A percentile compares a stretch with the other conserved stretches of the same genome.
Conservation (phyloP, 2,888 invertebrate genomes). For the Salticus scenicus region DNA sequence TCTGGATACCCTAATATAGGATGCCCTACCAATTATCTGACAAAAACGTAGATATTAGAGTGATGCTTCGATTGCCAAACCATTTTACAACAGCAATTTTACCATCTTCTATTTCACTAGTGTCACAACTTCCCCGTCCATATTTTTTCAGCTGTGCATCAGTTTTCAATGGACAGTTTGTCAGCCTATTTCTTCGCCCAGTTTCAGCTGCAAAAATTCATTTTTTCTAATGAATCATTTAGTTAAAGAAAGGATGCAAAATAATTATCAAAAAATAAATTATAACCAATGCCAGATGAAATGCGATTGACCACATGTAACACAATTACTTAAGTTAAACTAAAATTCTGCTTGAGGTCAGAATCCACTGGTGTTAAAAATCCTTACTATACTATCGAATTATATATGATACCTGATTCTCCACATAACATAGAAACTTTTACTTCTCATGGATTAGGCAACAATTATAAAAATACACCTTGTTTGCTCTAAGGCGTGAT, state of each 20-base stretch:
- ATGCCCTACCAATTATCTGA: background rate
- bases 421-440: too few relatives aligned
- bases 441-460: background rate
- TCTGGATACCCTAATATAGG: background rate
- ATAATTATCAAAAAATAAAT: constrained; percentile 14
- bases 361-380: background rate
- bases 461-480: too few relatives aligned
- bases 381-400: constrained; percentile 3
- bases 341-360: too few relatives aligned
- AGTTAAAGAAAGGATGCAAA: background rate
- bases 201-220: background rate
- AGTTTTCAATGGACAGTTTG: too few relatives aligned
- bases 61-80: background rate
- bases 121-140: background rate
- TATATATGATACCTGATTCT: too few relatives aligned
- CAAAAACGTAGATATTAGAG: background rate
- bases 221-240: constrained; percentile 2
- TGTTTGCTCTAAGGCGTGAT: too few relatives aligned
- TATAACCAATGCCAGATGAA: background rate
- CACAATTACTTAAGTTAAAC: background rate
- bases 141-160: too few relatives aligned
- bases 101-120: background rate
- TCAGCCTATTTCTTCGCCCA: too few relatives aligned
- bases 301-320: background rate
- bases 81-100: background rate